Evolutionary conservation across 2,113 vertebrate genomes (phyloP).

Genomic region (Abramis brama): DNA sequence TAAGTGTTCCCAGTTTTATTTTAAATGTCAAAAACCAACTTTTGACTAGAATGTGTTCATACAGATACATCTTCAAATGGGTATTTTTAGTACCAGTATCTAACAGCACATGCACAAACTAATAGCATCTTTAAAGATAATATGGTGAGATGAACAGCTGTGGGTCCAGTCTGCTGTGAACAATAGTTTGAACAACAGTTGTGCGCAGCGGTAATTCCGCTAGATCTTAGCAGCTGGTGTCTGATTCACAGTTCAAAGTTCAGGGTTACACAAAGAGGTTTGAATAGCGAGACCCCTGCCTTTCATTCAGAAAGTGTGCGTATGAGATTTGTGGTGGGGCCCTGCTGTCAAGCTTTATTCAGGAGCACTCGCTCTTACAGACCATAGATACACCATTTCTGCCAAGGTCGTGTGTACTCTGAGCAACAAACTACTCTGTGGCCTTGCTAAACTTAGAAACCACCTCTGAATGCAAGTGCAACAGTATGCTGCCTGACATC

Average conservation of each 20-base stretch:
- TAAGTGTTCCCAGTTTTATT: not conserved
- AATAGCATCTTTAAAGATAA: not conserved
- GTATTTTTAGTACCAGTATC: not conserved
- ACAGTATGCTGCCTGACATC: not conserved
- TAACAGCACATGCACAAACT: not conserved
- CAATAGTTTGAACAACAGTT: constrained; percentile 19
- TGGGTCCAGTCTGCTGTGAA: constrained; percentile 29
- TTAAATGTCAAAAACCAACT: not conserved
- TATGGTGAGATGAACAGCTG: constrained; percentile 17
- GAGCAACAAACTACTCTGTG: not conserved
- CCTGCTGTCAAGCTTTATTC: constrained; percentile 33
- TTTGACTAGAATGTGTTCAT: not conserved
- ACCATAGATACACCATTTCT: not conserved
- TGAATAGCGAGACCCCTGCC: constrained; percentile 28
- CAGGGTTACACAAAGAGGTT: constrained; percentile 33
- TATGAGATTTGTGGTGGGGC: constrained; percentile 9
- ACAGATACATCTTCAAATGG: not conserved
- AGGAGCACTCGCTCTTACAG: not conserved
- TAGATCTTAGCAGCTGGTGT: constrained; percentile 37
- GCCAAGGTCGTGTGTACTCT: not conserved
- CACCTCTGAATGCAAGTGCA: not conserved
- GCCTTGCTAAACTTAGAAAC: constrained; percentile 4
- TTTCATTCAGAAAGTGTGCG: constrained; percentile 36
- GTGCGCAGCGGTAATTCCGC: not conserved
- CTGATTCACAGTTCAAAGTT: constrained; percentile 42